A percentile compares a stretch with the other conserved stretches of the same genome.
phyloP scores from a whole-genome alignment of 2,113 vertebrate species.

The Athene cunicularia region DNA sequence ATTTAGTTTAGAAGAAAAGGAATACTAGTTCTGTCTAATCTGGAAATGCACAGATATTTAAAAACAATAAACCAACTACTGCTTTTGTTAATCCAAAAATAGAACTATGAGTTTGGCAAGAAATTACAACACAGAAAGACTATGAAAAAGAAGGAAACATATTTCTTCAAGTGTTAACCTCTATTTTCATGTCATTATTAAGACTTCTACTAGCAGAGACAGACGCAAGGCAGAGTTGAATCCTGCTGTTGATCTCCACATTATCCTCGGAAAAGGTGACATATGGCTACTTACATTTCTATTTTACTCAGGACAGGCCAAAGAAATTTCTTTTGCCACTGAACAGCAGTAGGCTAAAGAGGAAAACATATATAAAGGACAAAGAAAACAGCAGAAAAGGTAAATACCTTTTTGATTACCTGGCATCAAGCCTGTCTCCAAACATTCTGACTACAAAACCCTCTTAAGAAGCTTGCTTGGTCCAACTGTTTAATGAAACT shows the following conservation, averaged over 20 bases:
- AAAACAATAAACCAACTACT: not conserved
- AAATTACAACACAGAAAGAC: not conserved
- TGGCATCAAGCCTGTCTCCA: not conserved
- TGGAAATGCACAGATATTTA: not conserved
- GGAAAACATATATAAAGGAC: not conserved
- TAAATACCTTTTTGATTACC: not conserved
- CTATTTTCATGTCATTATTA: not conserved
- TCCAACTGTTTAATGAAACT: not conserved
- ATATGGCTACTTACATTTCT: not conserved
- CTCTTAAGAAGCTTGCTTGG: not conserved
- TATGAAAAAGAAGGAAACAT: not conserved
- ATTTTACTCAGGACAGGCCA: not conserved
- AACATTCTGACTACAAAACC: not conserved
- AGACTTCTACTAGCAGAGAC: not conserved
- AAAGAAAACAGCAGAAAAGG: not conserved
- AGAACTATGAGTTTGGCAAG: not conserved
- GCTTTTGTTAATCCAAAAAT: not conserved
- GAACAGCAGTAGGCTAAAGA: not conserved
- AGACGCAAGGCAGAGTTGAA: not conserved
- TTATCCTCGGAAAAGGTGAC: not conserved
- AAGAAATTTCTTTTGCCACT: not conserved
- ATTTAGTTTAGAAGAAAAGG: conserved; percentile 15
- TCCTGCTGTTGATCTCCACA: not conserved
- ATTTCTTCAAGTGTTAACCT: not conserved
- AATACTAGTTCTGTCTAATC: not conserved